A percentile compares a stretch with the other conserved stretches of the same genome.
Conservation (phyloP, 2,888 invertebrate species). For the Ametastegia equiseti region DNA sequence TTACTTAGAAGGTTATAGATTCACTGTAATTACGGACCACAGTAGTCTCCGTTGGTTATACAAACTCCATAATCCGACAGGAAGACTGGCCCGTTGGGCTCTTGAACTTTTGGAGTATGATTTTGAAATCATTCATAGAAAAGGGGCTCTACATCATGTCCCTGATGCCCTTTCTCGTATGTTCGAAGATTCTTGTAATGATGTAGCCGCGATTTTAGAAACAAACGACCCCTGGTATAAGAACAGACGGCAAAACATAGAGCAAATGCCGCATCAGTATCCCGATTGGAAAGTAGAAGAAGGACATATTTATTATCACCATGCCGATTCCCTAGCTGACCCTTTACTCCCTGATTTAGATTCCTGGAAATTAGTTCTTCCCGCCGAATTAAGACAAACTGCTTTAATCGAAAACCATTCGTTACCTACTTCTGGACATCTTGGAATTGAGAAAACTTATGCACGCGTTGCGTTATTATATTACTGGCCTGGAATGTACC, state of each 20-base stretch:
- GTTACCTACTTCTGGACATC: neutral
- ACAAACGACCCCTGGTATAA: neutral
- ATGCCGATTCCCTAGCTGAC: neutral
- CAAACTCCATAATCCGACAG: constrained; percentile 54
- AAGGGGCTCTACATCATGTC: constrained; percentile 20
- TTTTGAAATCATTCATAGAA: constrained; percentile 42
- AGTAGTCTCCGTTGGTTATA: constrained; percentile 55
- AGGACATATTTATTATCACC: constrained; percentile 50
- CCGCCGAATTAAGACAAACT: neutral
- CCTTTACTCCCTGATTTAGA: neutral
- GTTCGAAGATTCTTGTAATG: neutral
- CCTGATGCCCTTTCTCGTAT: constrained; percentile 42
- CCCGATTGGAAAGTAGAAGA: no score
- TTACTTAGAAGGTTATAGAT: constrained; percentile 55
- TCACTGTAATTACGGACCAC: constrained; percentile 57
- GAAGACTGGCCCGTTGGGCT: no score
- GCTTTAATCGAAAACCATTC: neutral
- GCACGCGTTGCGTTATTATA: no score
- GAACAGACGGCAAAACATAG: neutral
- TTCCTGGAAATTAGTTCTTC: neutral
- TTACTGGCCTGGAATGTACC: no score
- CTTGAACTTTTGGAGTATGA: constrained; percentile 54
- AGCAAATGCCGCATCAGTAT: neutral
- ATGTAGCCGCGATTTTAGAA: neutral
- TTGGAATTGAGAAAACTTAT: neutral